Percentiles rank a stretch among this genome's conserved stretches.
Conservation (phyloP, 2,888 invertebrate species). For the Drosophila nr. fundita region DNA sequence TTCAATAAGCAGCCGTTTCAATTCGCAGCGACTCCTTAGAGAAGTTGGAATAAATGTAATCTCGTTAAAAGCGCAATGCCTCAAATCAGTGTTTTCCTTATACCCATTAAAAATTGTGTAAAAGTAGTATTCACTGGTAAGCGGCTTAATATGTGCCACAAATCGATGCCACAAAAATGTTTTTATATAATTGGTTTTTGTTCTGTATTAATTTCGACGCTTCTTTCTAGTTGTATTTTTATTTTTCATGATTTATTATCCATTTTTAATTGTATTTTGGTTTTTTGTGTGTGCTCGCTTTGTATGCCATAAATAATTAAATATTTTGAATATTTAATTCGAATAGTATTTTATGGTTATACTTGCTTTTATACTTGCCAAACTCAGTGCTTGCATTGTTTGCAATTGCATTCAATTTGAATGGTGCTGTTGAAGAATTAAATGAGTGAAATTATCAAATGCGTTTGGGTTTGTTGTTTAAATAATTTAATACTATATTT, state of each 20-base stretch:
- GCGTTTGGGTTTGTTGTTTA: constrained; percentile 53
- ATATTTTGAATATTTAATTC: constrained; percentile 47
- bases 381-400: constrained; percentile 48
- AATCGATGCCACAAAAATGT: background rate
- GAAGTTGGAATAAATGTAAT: background rate
- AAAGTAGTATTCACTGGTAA: background rate
- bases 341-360: constrained; percentile 34
- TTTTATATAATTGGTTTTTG: constrained; percentile 35
- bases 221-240: constrained; percentile 40
- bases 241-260: constrained; percentile 58
- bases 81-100: background rate
- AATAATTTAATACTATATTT: constrained; percentile 78
- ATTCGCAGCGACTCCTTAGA: background rate
- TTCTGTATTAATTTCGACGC: constrained; percentile 46
- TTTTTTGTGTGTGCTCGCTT: constrained; percentile 17
- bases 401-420: constrained; percentile 66
- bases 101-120: background rate
- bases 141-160: background rate
- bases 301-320: constrained; percentile 30
- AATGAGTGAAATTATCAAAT: constrained; percentile 45
- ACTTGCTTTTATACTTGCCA: constrained; percentile 29
- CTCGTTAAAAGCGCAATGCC: background rate
- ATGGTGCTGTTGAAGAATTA: constrained; percentile 33
- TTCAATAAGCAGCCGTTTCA: background rate
- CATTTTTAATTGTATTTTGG: constrained; percentile 56